phyloP scores from a whole-genome alignment of 2,797 vertebrate species.

The Tachyglossus aculeatus region DNA sequence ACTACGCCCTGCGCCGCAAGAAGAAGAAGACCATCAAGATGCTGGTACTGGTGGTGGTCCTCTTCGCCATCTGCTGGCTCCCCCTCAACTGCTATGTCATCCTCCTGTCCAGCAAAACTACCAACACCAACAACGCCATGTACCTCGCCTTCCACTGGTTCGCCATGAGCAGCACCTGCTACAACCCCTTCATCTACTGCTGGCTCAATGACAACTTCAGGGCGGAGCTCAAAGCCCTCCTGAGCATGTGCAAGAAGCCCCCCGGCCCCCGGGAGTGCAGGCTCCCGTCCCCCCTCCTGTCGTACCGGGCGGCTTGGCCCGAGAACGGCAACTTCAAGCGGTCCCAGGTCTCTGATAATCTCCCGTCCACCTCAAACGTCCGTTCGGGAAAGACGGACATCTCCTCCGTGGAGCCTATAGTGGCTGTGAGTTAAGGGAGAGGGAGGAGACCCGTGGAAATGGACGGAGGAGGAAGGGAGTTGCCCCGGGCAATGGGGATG shows the following conservation, averaged over 20 bases:
- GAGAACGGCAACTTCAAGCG: constrained; percentile 66
- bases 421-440: constrained; percentile 73
- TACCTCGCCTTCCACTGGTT: constrained; percentile 81
- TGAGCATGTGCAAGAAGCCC: constrained; percentile 78
- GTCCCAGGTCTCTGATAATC: constrained; percentile 66
- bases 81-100: constrained; percentile 79
- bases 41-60: constrained; percentile 76
- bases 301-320: constrained; percentile 80
- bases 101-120: constrained; percentile 78
- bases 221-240: constrained; percentile 79
- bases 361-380: constrained; percentile 71
- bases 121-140: constrained; percentile 72
- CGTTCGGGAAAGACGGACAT: constrained; percentile 83
- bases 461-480: neutral
- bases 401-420: constrained; percentile 83
- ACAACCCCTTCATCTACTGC: constrained; percentile 82
- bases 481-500: neutral
- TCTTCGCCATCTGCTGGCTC: constrained; percentile 80
- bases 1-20: constrained; percentile 78
- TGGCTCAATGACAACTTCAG: constrained; percentile 80
- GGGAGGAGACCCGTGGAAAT: neutral
- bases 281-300: constrained; percentile 59
- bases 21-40: constrained; percentile 80
- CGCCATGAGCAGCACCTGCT: constrained; percentile 80
- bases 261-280: constrained; percentile 42